Evolutionary conservation across 2,797 vertebrate genomes (phyloP).

Genomic region (Etheostoma nigrum): DNA sequence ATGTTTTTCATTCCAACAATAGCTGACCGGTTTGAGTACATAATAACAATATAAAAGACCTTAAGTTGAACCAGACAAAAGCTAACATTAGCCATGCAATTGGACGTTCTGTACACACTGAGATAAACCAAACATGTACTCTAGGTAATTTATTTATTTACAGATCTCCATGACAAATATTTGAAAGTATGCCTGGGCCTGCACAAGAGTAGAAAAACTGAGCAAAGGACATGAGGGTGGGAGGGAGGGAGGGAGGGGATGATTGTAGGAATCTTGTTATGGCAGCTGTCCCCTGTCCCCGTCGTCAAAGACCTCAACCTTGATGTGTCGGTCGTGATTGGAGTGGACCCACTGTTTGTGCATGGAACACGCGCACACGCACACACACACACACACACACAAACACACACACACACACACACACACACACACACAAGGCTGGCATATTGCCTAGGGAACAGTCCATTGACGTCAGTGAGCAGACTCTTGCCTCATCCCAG

Average conservation of each 20-base stretch:
- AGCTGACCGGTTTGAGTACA: conserved; percentile 2
- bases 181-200: conserved; percentile 5
- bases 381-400: conserved; percentile 26
- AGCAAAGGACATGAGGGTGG: conserved; percentile 27
- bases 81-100: conserved; percentile 33
- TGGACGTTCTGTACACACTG: conserved; percentile 34
- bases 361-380: conserved; percentile 34
- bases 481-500: conserved; percentile 86
- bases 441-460: conserved; percentile 87
- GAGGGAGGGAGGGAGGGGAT: conserved; percentile 31
- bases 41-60: conserved; percentile 32
- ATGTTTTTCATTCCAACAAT: conserved; percentile 66
- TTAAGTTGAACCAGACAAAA: conserved; percentile 48
- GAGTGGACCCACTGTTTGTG: conserved; percentile 66
- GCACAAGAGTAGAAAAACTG: conserved; percentile 23
- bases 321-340: conserved; percentile 75
- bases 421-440: conserved; percentile 57
- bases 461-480: conserved; percentile 88
- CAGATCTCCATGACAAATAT: not conserved
- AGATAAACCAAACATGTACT: conserved; percentile 52
- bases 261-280: conserved; percentile 64
- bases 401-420: conserved; percentile 40
- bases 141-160: conserved; percentile 36
- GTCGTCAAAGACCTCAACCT: conserved; percentile 78
- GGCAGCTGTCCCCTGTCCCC: conserved; percentile 75